These are phyloP conservation scores for Hypotaenidia philippensis DNA, from an alignment of 2,797 vertebrate species.

Conservation along the genomic window DNA sequence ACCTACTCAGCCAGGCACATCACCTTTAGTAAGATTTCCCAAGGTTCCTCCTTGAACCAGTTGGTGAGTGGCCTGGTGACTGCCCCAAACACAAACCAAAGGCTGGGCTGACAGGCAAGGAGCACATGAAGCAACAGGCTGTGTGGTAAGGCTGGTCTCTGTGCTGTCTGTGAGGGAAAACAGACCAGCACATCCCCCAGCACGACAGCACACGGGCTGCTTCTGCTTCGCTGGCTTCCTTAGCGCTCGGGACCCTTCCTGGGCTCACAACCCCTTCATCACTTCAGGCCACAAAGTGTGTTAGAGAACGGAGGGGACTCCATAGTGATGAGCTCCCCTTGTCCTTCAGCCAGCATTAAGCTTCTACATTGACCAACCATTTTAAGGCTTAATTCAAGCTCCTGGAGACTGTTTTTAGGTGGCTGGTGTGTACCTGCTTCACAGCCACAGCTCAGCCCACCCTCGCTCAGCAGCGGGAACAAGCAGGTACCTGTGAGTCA, in stretches of 20 bases:
- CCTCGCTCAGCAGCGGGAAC: rapidly evolving
- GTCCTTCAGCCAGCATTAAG: not conserved
- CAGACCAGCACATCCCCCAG: not conserved
- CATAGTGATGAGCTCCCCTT: not conserved
- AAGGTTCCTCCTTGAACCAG: not conserved
- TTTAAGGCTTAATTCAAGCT: rapidly evolving
- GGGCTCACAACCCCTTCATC: no score
- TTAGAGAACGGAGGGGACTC: not conserved
- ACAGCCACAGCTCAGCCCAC: rapidly evolving
- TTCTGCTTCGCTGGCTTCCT: not conserved
- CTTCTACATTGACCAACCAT: rapidly evolving
- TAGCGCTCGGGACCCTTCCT: no score
- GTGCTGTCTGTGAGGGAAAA: not conserved
- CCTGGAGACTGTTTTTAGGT: rapidly evolving
- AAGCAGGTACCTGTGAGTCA: not conserved
- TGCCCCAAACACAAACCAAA: not conserved
- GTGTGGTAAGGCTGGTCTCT: no score
- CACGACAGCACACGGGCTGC: rapidly evolving
- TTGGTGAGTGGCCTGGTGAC: no score
- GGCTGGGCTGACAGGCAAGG: not conserved
- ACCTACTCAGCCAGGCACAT: not conserved
- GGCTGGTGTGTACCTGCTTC: rapidly evolving
- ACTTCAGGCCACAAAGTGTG: not conserved
- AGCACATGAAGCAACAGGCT: no score
- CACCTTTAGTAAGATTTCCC: not conserved